Base-by-base conservation (phyloP, 2,797 vertebrate species). In the Oreonectes daqikongensis region DNA sequence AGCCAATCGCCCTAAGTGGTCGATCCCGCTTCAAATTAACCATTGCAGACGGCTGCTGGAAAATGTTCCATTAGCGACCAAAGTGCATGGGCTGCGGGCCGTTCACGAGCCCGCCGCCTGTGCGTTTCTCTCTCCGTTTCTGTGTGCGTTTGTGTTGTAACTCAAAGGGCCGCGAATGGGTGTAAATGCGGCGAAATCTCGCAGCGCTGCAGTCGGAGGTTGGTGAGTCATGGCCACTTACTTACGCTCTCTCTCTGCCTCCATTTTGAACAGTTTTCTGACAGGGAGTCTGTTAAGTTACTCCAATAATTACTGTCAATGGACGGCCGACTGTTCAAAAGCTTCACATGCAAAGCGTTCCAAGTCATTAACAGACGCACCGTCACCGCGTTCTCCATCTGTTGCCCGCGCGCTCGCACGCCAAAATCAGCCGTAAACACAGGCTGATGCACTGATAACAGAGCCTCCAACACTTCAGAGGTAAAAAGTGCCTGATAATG, bases 401-500 rank as follows among this genome's bases (percentile, higher is more conserved):
- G 66, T 79, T 73, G 69, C 22, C 38, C 22, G 46, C 42, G 30
- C 35, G 7, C 65, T 35, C 26, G 63, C 32, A 35, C 32, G 71
- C 78, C 40, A 70, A 83, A 48, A 77, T 63, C 75, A 63, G 75
- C 32, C 67, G 17, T 77, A 77, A 77, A 81, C 68, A 71, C 57
- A 65, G 53, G 63, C 79, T 68, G 72, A 73, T 73, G 74, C 76
- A 75, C 61, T 82, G 84, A 82, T 77, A 80, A 75, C 78, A 84
- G 73, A 75, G 69, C 69, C 46, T 77, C 50, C 81, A 78, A 79
- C 76, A 74, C 82, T 81, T 72, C 79, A 75, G 80, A 83, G 79
- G 81, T 78, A 80, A 84, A 83, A 87, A 83, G 70, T 77, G 83
- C 64, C 75, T 76, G 80, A 83, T 87, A 87, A 87, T 86, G 79